Base-by-base conservation (phyloP, 2,797 vertebrate genomes). In the Rhodeus uyekii region DNA sequence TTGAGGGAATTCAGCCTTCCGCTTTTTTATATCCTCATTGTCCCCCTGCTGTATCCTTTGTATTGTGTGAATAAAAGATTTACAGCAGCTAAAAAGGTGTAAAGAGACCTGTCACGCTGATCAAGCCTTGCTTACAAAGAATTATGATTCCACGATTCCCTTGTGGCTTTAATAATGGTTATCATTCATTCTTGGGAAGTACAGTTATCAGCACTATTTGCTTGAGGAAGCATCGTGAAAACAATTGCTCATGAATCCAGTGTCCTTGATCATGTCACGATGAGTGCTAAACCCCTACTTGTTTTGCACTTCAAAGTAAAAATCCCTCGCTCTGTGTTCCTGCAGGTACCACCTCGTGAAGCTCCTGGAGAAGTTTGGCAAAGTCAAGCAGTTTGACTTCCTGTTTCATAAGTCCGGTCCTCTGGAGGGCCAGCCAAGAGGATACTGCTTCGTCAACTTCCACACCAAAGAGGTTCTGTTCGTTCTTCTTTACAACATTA, bases 371-470 rank as follows among this genome's bases (percentile, higher is more conserved):
- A 98, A 95, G 90, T 99, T 99, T 90, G 98, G 98, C 87, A 95
- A 96, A 63, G 98, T 99, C 39, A 98, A 98, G 91, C 97, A 99
- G 82, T 99, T 99, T 89, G 98, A 99, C 92, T 99, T 99, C 89
- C 95, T 99, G 77, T 99, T 99, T 89, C 98, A 99, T 87, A 99
- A 99, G 88, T 99, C 98, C 0, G 98, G 98, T 27, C 97, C 97
- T 85, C 87, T 99, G 91, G 98, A 99, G 88, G 98, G 98, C n/a
- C 98, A 99, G 85, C 98, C 98, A 0, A 93, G 98, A 67, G 98
- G 98, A 53, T 99, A 99, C 94, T 99, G 98, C 89, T 99, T 99
- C 29, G 97, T 99, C 87, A 99, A 99, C 93, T 99, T 99, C 88
- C 96, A 96, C 92, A 99, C 98, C 87, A 99, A 98, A 90, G 96